A percentile compares a stretch with the other conserved stretches of the same genome.
These are phyloP conservation scores for Malachius bipustulatus DNA, from an alignment of 2,888 invertebrate species.

Conservation along the genomic window DNA sequence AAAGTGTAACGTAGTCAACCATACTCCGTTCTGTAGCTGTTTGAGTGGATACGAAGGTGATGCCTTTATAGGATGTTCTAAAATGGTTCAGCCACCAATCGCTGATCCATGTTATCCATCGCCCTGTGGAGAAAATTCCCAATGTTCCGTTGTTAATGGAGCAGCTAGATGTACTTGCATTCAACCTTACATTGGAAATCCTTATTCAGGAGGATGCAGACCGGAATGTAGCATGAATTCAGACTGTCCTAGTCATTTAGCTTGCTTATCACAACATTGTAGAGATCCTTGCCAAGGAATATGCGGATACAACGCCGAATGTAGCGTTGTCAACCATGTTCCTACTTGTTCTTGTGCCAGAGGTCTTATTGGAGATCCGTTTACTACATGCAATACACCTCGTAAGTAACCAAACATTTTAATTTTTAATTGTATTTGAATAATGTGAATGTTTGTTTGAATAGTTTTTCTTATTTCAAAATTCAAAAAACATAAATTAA, in stretches of 20 bases:
- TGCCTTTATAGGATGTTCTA: constrained; percentile 69
- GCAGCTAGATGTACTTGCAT: constrained; percentile 70
- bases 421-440: constrained; percentile 4
- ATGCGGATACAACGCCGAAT: constrained; percentile 74
- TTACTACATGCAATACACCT: constrained; percentile 55
- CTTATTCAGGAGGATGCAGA: constrained; percentile 71
- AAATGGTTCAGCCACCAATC: constrained; percentile 27
- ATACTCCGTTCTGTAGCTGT: constrained; percentile 73
- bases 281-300: constrained; percentile 75
- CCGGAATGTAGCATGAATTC: constrained; percentile 76
- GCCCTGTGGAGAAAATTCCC: constrained; percentile 76
- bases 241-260: constrained; percentile 64
- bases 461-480: constrained; percentile 1
- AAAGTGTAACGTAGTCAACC: constrained; percentile 64
- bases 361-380: constrained; percentile 74
- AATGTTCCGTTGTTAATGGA: constrained; percentile 59
- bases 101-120: constrained; percentile 61
- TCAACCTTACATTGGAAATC: constrained; percentile 79
- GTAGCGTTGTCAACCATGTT: constrained; percentile 68
- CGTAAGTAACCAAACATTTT: constrained; percentile 38
- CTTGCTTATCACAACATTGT: constrained; percentile 75
- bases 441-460: neutral
- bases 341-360: constrained; percentile 69
- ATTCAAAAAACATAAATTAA: no score
- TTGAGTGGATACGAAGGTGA: constrained; percentile 67